These are phyloP conservation scores for Mungos mungo DNA, from an alignment of 2,113 vertebrate species.

Conservation along the genomic window DNA sequence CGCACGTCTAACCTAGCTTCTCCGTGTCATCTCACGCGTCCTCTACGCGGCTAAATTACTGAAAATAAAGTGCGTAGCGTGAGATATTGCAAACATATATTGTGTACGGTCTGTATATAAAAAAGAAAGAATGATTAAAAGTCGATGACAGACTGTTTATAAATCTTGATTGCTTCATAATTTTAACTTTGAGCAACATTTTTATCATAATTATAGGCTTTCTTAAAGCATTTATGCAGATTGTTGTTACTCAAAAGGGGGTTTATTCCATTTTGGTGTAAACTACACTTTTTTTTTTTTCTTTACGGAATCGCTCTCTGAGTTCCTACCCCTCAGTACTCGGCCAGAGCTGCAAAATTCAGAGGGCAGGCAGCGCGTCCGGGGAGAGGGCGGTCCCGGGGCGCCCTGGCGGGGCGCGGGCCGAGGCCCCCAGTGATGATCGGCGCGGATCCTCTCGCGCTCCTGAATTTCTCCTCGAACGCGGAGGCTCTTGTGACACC, in stretches of 20 bases:
- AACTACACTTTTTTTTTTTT: conserved; percentile 87
- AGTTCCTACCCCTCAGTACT: conserved; percentile 81
- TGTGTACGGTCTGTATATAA: conserved; percentile 88
- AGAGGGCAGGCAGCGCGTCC: conserved; percentile 50
- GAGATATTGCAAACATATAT: conserved; percentile 86
- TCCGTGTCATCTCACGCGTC: conserved; percentile 38
- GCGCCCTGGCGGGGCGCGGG: not conserved
- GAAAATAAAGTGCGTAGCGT: conserved; percentile 83
- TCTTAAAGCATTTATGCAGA: conserved; percentile 91
- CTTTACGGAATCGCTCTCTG: conserved; percentile 85
- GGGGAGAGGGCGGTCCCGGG: not conserved
- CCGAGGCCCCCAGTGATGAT: not conserved
- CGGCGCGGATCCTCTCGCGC: not conserved
- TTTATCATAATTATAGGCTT: conserved; percentile 93
- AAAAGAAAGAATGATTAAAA: conserved; percentile 90
- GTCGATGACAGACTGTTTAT: conserved; percentile 91
- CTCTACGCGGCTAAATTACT: conserved; percentile 73
- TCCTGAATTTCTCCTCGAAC: not conserved
- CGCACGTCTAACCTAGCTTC: not conserved
- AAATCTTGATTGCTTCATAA: conserved; percentile 94
- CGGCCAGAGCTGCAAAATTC: conserved; percentile 72
- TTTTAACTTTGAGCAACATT: conserved; percentile 93
- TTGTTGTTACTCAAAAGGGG: conserved; percentile 89
- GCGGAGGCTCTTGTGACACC: not conserved
- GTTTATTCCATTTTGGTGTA: conserved; percentile 88